Percentiles rank a stretch among this genome's conserved stretches.
Conservation (phyloP, 1,140 invertebrate genomes). For the Pygmarrhopalites habei region DNA sequence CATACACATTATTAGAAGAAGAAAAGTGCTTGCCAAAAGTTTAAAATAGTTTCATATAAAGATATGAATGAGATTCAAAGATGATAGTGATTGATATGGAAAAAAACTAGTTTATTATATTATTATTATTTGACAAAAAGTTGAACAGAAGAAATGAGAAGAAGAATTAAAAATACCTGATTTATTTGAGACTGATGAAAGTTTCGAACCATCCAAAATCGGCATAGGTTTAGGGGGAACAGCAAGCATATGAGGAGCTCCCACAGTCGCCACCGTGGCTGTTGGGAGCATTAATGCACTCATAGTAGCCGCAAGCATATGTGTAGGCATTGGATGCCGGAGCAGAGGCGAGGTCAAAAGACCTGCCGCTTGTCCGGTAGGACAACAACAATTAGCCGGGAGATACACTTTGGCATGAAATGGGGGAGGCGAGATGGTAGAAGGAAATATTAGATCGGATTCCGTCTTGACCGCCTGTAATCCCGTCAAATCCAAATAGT, state of each 20-base stretch:
- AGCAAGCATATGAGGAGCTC: slow-evolving; percentile 28
- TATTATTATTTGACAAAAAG: too few species aligned
- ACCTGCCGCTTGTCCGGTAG: slow-evolving; percentile 36
- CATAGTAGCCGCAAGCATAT: slow-evolving; percentile 40
- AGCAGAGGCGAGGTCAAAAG: slow-evolving; percentile 38
- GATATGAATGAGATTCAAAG: too few species aligned
- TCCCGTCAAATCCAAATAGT: neutral
- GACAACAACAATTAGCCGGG: slow-evolving; percentile 38
- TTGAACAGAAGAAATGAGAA: too few species aligned
- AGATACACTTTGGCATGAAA: slow-evolving; percentile 40
- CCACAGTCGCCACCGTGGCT: slow-evolving; percentile 30
- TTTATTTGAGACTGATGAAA: slow-evolving; percentile 26
- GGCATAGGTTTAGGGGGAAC: slow-evolving; percentile 25
- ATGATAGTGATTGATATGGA: too few species aligned
- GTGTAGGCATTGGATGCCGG: slow-evolving; percentile 29
- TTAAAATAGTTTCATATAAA: too few species aligned
- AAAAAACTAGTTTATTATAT: too few species aligned
- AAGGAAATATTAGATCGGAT: slow-evolving; percentile 38
- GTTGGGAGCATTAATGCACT: slow-evolving; percentile 39
- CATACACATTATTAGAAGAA: too few species aligned
- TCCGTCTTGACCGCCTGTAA: slow-evolving; percentile 34
- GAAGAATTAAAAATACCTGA: too few species aligned
- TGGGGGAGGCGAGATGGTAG: slow-evolving; percentile 33
- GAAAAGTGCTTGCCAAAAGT: too few species aligned
- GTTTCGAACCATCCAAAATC: slow-evolving; percentile 18